Percentiles rank a stretch among this genome's conserved stretches.
Conservation (phyloP, 2,797 vertebrate species). For the Pipistrellus kuhlii region DNA sequence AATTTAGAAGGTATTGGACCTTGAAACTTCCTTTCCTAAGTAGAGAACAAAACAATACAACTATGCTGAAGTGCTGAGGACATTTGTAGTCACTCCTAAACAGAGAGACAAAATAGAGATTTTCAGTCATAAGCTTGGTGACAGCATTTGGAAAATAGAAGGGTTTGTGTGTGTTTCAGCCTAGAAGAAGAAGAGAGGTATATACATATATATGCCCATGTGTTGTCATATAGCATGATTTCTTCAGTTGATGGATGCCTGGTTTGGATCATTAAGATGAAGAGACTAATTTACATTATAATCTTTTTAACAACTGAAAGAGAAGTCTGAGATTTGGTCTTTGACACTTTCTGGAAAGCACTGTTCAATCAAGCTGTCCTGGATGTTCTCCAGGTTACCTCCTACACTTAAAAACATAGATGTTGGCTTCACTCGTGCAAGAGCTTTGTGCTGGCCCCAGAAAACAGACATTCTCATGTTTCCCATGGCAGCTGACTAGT, state of each 20-base stretch:
- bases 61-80: conserved; percentile 46
- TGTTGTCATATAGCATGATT: conserved; percentile 31
- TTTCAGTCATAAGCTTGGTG: conserved; percentile 58
- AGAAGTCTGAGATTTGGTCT: conserved; percentile 18
- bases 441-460: conserved; percentile 34
- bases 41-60: conserved; percentile 61
- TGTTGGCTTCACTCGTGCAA: background rate
- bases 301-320: conserved; percentile 40
- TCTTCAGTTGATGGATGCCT: conserved; percentile 38
- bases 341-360: conserved; percentile 60
- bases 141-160: conserved; percentile 37
- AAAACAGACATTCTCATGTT: conserved; percentile 12
- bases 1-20: conserved; percentile 31
- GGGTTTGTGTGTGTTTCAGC: background rate
- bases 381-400: background rate
- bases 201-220: background rate
- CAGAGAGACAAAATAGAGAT: conserved; percentile 28
- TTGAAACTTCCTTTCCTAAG: conserved; percentile 60
- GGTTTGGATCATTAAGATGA: conserved; percentile 20
- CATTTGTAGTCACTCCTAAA: conserved; percentile 24
- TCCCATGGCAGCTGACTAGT: conserved; percentile 70
- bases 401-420: background rate
- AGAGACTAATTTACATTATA: conserved; percentile 39
- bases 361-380: background rate
- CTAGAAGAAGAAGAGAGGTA: background rate